Percentiles rank a stretch among this genome's conserved stretches.
Conservation (phyloP, 2,888 invertebrate genomes). For the Volucella zonaria region DNA sequence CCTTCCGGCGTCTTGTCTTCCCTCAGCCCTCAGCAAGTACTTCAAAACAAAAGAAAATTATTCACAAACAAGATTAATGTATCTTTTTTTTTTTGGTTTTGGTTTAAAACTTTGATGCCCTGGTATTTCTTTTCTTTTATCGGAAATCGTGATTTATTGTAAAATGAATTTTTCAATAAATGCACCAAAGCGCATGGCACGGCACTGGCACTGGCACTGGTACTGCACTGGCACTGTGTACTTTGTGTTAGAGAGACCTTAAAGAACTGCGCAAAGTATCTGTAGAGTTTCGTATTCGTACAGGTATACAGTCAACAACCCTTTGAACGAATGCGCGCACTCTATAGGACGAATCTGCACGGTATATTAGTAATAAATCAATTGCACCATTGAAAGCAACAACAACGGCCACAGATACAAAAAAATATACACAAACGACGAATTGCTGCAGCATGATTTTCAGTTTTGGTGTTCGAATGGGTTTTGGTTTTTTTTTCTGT, state of each 20-base stretch:
- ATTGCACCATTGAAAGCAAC: slow-evolving; percentile 51
- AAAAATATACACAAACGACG: slow-evolving; percentile 3
- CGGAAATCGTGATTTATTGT: slow-evolving; percentile 72
- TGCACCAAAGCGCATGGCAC: slow-evolving; percentile 37
- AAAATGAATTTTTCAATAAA: slow-evolving; percentile 69
- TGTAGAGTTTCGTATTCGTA: neutral
- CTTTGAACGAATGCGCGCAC: slow-evolving; percentile 41
- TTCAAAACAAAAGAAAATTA: slow-evolving; percentile 59
- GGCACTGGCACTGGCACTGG: too few species aligned
- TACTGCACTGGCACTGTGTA: neutral
- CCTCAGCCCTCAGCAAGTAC: slow-evolving; percentile 47
- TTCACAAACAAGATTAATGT: slow-evolving; percentile 57
- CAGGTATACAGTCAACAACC: slow-evolving; percentile 29
- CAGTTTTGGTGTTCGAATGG: neutral
- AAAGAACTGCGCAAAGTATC: slow-evolving; percentile 6
- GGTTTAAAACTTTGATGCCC: slow-evolving; percentile 28
- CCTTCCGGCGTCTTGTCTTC: slow-evolving; percentile 19
- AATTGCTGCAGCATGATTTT: slow-evolving; percentile 60
- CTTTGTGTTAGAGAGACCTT: slow-evolving; percentile 18
- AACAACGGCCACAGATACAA: too few species aligned
- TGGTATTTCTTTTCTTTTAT: slow-evolving; percentile 65
- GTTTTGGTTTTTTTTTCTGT: neutral
- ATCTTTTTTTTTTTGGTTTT: slow-evolving; percentile 18
- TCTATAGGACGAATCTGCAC: slow-evolving; percentile 59
- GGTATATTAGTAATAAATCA: slow-evolving; percentile 69